Percentiles rank a stretch among this genome's conserved stretches.
Evolutionary conservation across 2,888 invertebrate genomes (phyloP).

Genomic region (Diaprepes abbreviatus): DNA sequence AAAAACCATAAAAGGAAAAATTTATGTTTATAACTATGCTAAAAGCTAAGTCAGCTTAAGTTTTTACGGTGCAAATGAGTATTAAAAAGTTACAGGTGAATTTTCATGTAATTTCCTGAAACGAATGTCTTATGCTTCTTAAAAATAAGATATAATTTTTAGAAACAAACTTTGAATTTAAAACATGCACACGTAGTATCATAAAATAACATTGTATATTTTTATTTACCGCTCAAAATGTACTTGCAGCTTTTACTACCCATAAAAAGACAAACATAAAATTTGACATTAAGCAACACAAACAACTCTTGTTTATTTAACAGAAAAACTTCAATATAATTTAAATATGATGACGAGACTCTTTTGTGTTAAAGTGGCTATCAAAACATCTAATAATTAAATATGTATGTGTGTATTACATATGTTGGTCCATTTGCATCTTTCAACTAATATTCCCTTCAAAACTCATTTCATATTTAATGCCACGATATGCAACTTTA

Average conservation of each 20-base stretch:
- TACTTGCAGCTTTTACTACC: not conserved
- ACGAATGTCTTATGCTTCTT: not conserved
- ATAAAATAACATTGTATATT: conserved; percentile 9
- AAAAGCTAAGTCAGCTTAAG: not conserved
- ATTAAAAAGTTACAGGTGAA: not conserved
- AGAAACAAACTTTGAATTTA: not conserved
- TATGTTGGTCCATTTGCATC: too few species aligned
- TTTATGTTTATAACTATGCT: too few species aligned
- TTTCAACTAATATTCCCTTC: too few species aligned
- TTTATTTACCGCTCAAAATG: not conserved
- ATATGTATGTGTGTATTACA: too few species aligned
- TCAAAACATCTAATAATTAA: too few species aligned
- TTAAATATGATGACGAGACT: too few species aligned
- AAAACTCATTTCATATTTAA: too few species aligned
- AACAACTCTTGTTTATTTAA: not conserved
- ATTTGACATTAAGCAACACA: not conserved
- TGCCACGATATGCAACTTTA: too few species aligned
- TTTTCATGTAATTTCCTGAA: not conserved
- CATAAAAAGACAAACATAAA: conserved; percentile 6
- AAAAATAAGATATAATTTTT: conserved; percentile 1
- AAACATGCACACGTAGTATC: not conserved
- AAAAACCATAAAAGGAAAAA: too few species aligned
- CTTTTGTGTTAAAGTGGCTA: too few species aligned
- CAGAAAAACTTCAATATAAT: not conserved
- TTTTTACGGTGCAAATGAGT: not conserved